These are phyloP conservation scores for Oriolus oriolus DNA, from an alignment of 2,113 vertebrate genomes.

Conservation along the genomic window DNA sequence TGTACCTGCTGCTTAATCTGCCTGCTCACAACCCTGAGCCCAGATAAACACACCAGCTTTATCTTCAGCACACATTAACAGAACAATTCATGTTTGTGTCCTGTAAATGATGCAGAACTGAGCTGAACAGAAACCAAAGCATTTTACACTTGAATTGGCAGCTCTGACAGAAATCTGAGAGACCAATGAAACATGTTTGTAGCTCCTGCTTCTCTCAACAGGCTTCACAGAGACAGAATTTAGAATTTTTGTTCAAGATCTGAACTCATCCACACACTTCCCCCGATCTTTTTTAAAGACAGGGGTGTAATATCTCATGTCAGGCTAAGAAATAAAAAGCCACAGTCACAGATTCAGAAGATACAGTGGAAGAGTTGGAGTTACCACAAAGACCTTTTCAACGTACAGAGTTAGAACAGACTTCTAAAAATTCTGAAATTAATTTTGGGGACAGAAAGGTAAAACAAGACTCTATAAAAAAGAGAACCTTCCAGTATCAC, in stretches of 20 bases:
- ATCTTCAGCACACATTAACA: neutral
- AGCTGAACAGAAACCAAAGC: neutral
- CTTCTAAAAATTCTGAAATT: neutral
- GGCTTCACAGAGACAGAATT: neutral
- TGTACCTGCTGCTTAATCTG: neutral
- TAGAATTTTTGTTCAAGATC: neutral
- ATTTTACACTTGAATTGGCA: neutral
- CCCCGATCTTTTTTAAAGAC: rapidly evolving
- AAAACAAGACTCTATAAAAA: neutral
- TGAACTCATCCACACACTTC: neutral
- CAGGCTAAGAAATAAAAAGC: neutral
- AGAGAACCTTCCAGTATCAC: neutral
- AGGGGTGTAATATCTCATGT: neutral
- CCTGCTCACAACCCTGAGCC: neutral
- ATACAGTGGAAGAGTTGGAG: rapidly evolving
- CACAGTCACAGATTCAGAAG: neutral
- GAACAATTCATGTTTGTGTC: neutral
- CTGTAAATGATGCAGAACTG: neutral
- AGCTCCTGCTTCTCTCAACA: neutral
- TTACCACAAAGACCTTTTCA: neutral
- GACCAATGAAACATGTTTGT: neutral
- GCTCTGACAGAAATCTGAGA: neutral
- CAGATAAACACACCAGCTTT: neutral
- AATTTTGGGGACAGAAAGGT: neutral
- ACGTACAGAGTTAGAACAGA: rapidly evolving